Evolutionary conservation across 1,140 invertebrate species (phyloP), one percentile per base, ranked within the genome.

Genomic region (Drosophila nigrodunni): DNA sequence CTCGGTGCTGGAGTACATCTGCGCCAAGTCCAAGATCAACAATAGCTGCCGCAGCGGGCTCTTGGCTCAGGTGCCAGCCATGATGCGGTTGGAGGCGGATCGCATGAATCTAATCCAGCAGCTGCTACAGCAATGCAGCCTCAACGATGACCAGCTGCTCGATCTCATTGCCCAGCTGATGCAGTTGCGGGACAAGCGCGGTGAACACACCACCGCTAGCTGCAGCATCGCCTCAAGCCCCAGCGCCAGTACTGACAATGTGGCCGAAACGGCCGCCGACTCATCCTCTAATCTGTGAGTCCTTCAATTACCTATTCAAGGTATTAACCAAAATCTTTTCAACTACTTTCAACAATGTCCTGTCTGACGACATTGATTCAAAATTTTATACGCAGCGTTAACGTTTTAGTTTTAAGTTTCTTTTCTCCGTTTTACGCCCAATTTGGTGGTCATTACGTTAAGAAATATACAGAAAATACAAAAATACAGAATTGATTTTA

Each of bases 21-120:
- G 88, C n/a, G 89, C 90, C 80, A 92, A 92, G 68, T 91, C 90
- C 0, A 92, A 92, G 69, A 92, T 87, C 11, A 92, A 82, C 72
- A 78, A 65, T 37, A 73, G 46, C 47, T 91, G 87, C 60, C 83
- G 91, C 55, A 86, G 46, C 54, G 82, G 72, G 15, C 54, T 92
- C 10, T 59, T 92, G 39, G 64, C 78, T 25, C 77, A 92, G 57
- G 70, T 92, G 11, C 79, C 83, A 2, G 72, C 70, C 3, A 86
- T 92, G 37, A 61, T 92, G 0, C 90, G 90, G 11, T 64, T 74
- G 8, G 90, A 90, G 11, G 11, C 46, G 2, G 91, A 92, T 46
- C 79, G 81, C 8, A 37, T 68, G n/a, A 10, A 69, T 4, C 80
- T 92, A n/a, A 10, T 92, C 1, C 69, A 83, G 41, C 77, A 81